phyloP scores from a whole-genome alignment of 2,797 vertebrate genomes.

The Neopelma chrysocephalum region DNA sequence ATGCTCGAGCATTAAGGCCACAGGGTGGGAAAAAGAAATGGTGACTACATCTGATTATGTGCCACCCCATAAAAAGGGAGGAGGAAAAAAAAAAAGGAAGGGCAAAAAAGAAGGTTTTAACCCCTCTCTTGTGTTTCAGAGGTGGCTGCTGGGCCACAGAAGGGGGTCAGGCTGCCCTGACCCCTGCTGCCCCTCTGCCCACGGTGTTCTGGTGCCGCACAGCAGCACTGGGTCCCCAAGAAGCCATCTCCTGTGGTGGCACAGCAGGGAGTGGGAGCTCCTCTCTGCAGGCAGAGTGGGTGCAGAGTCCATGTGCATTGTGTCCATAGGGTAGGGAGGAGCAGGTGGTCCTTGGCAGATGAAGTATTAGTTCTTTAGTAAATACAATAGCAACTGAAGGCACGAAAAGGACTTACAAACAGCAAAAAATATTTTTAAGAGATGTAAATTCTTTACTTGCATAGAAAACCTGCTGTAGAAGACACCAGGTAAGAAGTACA shows the following conservation, averaged over 20 bases:
- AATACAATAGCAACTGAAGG: neutral
- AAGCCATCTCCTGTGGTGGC: neutral
- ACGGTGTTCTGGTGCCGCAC: rapidly evolving
- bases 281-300: rapidly evolving
- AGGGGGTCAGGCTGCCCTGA: neutral
- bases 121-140: neutral
- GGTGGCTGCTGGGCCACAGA: neutral
- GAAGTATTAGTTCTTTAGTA: slow-evolving; percentile 31
- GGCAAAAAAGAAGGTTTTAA: neutral
- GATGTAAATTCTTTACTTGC: slow-evolving; percentile 18
- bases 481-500: neutral
- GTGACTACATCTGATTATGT: neutral
- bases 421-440: slow-evolving; percentile 12
- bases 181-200: neutral
- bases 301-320: neutral
- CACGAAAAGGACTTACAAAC: slow-evolving; percentile 29
- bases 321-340: rapidly evolving
- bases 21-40: neutral
- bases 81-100: neutral
- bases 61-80: neutral
- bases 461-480: slow-evolving; percentile 11
- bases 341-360: neutral
- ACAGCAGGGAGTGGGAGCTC: neutral
- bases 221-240: neutral
- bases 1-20: neutral